Evolutionary conservation across 2,888 invertebrate genomes (phyloP), one percentile per base, ranked within the genome.

Genomic region (Chironomus tentans): DNA sequence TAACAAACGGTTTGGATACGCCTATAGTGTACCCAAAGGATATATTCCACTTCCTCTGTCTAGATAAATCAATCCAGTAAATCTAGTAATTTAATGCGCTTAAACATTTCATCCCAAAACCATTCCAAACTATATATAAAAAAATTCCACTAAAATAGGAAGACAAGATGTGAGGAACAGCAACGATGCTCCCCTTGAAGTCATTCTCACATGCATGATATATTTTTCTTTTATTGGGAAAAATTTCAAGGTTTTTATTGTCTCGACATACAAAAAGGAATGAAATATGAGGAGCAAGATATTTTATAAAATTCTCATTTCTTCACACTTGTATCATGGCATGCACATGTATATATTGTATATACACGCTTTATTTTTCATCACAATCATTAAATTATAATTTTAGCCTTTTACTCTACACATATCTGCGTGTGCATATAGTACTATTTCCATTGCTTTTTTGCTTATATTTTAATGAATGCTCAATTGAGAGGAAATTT

Each of bases 221-320:
- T 73, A 73, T 73, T 73, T n/a, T n/a, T 15, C 56, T 73, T 73
- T 62, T 24, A 24, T 73, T 46, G 18, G 73, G 46, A 15, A 28
- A 12, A 28, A 50, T 24, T 62, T 73, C 73, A 73, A 73, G 73
- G 73, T 73, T 73, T 73, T 62, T 50, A 50, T 71, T 71, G 71
- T 71, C 69, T 38, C 38, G 38, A 38, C 5, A 6, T 3, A 12
- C 68, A 68, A 15, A 28, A 38, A 68, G 28, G 24, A 13, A 65
- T 24, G 38, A 13, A 38, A 68, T 24, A 21, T 21, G 22, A 65
- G 22, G 65, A 21, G 18, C 65, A n/a, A 56, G 12, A 56, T 15
- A 56, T 56, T 7, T 62, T 21, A 62, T 21, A 62, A 21, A 13
- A 38, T 38, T 38, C 38, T 28, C 12, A 28, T 68, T 68, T 38